These are phyloP conservation scores for Columbina picui DNA, from an alignment of 2,113 vertebrate species.

Conservation along the genomic window DNA sequence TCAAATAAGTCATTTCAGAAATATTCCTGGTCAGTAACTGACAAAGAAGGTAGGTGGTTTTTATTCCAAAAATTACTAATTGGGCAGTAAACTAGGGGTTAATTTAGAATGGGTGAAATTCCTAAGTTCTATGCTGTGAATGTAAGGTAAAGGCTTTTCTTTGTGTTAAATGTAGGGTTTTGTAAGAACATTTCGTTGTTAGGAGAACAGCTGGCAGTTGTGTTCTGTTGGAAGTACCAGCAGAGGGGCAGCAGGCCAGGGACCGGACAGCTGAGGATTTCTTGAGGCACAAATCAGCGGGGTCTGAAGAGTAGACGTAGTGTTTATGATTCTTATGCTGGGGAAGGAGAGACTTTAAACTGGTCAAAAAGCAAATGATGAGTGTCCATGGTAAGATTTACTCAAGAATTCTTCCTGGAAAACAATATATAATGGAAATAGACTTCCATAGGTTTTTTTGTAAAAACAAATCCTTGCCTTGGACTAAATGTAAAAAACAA, in stretches of 20 bases:
- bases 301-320: neutral
- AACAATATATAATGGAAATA: neutral
- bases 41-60: conserved; percentile 90
- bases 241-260: neutral
- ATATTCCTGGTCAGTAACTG: conserved; percentile 91
- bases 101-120: neutral
- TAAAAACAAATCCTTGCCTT: neutral
- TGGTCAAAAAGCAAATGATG: neutral
- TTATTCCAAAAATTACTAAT: neutral
- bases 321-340: neutral
- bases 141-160: neutral
- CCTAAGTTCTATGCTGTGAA: neutral
- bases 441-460: neutral
- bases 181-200: neutral
- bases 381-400: neutral
- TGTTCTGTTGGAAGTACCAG: neutral
- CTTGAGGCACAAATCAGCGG: neutral
- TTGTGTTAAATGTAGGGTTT: neutral
- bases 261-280: neutral
- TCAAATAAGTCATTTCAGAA: conserved; percentile 97
- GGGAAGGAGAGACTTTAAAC: neutral
- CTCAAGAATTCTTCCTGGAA: neutral
- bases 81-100: neutral
- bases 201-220: neutral
- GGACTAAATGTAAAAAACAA: neutral